phyloP scores from a whole-genome alignment of 2,888 invertebrate genomes.

The Dryobota labecula region DNA sequence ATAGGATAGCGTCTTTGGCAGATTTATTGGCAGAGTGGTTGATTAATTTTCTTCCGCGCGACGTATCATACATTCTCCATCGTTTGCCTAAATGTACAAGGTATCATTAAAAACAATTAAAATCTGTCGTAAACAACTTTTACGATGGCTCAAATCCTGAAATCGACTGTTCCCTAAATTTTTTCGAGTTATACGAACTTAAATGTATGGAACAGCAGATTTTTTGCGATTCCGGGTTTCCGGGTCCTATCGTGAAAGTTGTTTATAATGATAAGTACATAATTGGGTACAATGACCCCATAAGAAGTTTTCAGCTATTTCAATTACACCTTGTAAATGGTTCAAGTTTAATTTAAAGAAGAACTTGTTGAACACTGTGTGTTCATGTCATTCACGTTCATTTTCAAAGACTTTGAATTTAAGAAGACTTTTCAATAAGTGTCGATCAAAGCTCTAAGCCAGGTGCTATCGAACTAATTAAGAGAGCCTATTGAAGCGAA shows the following conservation, averaged over 20 bases:
- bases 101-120: too few species aligned
- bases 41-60: neutral
- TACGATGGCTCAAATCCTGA: too few species aligned
- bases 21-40: neutral
- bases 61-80: neutral
- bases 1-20: neutral
- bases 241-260: too few species aligned
- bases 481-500: conserved; percentile 1
- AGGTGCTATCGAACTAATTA: conserved; percentile 31
- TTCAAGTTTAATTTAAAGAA: conserved; percentile 1
- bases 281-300: neutral
- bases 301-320: neutral
- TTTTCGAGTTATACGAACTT: neutral
- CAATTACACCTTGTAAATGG: too few species aligned
- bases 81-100: neutral
- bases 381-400: conserved; percentile 9
- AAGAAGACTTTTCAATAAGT: neutral
- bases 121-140: too few species aligned
- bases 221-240: too few species aligned
- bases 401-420: conserved; percentile 17
- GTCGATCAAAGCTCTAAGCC: conserved; percentile 9
- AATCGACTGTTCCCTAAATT: too few species aligned
- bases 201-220: neutral
- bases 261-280: neutral
- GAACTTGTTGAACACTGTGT: neutral